Conservation (phyloP, 1,140 invertebrate species). For the Sycobia sp. region DNA sequence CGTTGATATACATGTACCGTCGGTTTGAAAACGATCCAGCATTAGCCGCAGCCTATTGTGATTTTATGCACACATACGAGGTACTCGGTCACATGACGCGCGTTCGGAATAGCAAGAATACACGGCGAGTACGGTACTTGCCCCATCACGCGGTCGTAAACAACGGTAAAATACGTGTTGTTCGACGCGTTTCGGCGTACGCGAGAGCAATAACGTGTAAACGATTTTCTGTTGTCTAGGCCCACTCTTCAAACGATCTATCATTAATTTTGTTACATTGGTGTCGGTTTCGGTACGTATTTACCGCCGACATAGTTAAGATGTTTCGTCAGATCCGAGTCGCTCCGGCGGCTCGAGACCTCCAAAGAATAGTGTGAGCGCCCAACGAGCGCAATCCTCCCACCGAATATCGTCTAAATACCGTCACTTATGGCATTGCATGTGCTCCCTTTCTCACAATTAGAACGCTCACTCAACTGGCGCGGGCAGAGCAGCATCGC, state of each 20-base stretch:
- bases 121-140: slow-evolving; percentile 15
- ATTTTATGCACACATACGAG: slow-evolving; percentile 43
- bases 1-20: background rate
- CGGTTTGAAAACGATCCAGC: slow-evolving; percentile 12
- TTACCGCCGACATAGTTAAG: slow-evolving; percentile 39
- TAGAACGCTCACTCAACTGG: slow-evolving; percentile 11
- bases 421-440: background rate
- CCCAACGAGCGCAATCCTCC: background rate
- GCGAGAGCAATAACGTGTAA: background rate
- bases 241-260: slow-evolving; percentile 1
- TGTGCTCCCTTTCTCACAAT: background rate
- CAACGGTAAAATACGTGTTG: slow-evolving; percentile 22
- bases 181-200: background rate
- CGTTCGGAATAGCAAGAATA: slow-evolving; percentile 3
- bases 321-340: slow-evolving; percentile 45
- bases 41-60: slow-evolving; percentile 32
- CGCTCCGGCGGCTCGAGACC: slow-evolving; percentile 26
- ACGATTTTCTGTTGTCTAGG: slow-evolving; percentile 24
- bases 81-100: slow-evolving; percentile 40
- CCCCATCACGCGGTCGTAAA: no score
- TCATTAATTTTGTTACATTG: no score
- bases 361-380: slow-evolving; percentile 44
- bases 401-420: slow-evolving; percentile 1
- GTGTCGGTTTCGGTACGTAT: slow-evolving; percentile 32
- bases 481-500: background rate